Base-by-base conservation (phyloP, 2,113 vertebrate species). In the Lycaon pictus region DNA sequence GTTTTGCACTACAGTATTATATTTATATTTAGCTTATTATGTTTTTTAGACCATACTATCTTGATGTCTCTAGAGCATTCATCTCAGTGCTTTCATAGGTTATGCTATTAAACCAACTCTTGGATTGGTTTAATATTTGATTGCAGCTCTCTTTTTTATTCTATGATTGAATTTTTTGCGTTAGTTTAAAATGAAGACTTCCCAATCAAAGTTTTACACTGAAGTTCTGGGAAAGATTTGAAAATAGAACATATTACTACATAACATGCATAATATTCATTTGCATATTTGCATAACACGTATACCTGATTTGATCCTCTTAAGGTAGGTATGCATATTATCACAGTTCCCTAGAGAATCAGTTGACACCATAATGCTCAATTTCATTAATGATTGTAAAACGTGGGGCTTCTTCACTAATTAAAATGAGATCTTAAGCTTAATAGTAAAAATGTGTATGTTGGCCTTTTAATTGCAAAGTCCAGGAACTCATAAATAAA, bases 401-500 rank as follows among this genome's bases (percentile, higher is more conserved):
- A 89, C 37, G 11, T 86, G 11, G 72, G 15, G n/a, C 9, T 89
- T 93, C 53, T 91, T 91, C 72, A 71, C 53, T 95, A 85, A 76
- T 27, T 92, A 29, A 95, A 89, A 93, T 80, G 65, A 48, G 6
- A 53, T 77, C 65, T 60, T 96, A 91, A 94, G 29, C 48, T 95
- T 77, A 65, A 58, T 55, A 37, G 48, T 53, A 35, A 93, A 96
- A 95, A 88, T 7, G 27, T 72, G 1, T 79, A 29, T 90, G 17
- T 81, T 65, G 88, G 35, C 32, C 27, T 87, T 96, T 90, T 95
- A 86, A 92, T 94, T 96, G 16, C 56, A 87, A 90, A 88, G 81
- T 35, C 60, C 51, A 81, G 63, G 35, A 92, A 83, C 27, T 93
- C 65, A 85, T 12, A 32, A 79, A 37, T 65, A 65, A 48, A 8